phyloP scores from a whole-genome alignment of 2,888 invertebrate genomes.

The Pediacus dermestoides region DNA sequence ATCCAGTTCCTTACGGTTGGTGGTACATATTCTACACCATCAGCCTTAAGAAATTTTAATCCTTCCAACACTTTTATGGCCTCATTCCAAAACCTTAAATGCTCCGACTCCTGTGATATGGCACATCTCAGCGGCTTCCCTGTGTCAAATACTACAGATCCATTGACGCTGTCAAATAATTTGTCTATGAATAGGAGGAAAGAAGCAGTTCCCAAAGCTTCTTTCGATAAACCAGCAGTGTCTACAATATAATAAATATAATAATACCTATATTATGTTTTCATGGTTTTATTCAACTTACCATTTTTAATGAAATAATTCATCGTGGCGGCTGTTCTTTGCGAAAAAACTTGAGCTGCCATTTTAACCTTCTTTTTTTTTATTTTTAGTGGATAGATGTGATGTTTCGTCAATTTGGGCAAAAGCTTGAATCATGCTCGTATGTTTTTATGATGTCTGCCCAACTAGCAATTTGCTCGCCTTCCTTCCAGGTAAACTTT shows the following conservation, averaged over 20 bases:
- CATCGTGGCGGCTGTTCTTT: conserved; percentile 9
- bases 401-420: conserved; percentile 10
- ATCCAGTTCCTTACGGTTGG: conserved; percentile 23
- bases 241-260: no score
- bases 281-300: neutral
- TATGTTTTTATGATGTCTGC: conserved; percentile 9
- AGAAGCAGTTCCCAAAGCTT: conserved; percentile 17
- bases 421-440: conserved; percentile 7
- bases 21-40: conserved; percentile 12
- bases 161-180: conserved; percentile 19
- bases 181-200: conserved; percentile 17
- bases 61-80: conserved; percentile 6
- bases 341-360: conserved; percentile 13
- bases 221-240: conserved; percentile 5
- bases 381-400: conserved; percentile 9
- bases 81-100: conserved; percentile 11
- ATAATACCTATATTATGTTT: no score
- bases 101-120: conserved; percentile 6
- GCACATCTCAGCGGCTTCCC: conserved; percentile 10
- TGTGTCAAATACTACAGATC: conserved; percentile 1
- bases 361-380: conserved; percentile 13
- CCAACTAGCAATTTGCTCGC: conserved; percentile 7
- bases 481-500: conserved; percentile 3
- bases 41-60: conserved; percentile 11
- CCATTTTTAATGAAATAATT: conserved; percentile 6